A percentile compares a stretch with the other conserved stretches of the same genome.
Conservation (phyloP, 1,140 invertebrate genomes). For the Temnothorax longispinosus region DNA sequence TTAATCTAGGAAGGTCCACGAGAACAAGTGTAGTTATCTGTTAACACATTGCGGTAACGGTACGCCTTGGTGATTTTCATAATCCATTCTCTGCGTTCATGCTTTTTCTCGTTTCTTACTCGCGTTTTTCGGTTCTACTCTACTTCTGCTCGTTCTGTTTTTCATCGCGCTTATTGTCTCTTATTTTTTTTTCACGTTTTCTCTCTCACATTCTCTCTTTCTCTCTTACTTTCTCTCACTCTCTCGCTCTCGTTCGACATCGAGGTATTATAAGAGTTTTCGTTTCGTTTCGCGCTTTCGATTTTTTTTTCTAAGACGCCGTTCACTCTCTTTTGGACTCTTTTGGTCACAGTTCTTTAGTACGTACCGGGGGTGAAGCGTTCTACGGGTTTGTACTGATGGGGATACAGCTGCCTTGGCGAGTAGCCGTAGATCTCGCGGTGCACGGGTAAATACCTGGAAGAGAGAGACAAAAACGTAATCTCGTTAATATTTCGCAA, state of each 20-base stretch:
- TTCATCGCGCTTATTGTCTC: not conserved
- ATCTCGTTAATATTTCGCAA: not conserved
- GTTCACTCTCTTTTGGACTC: slow-evolving; percentile 68
- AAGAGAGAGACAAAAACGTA: slow-evolving; percentile 8
- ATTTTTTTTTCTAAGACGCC: slow-evolving; percentile 60
- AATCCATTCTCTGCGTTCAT: slow-evolving; percentile 52
- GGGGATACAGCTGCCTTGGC: slow-evolving; percentile 93
- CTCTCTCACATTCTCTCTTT: not conserved
- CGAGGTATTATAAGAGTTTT: slow-evolving; percentile 62
- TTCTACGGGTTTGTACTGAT: slow-evolving; percentile 92
- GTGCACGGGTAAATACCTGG: slow-evolving; percentile 92
- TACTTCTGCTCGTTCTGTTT: slow-evolving; percentile 7
- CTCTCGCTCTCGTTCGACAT: slow-evolving; percentile 60
- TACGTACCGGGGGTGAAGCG: slow-evolving; percentile 94
- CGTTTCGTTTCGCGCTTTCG: slow-evolving; percentile 73
- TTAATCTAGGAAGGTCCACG: slow-evolving; percentile 66
- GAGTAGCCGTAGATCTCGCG: slow-evolving; percentile 95
- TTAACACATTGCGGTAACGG: slow-evolving; percentile 53
- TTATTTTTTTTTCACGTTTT: not conserved
- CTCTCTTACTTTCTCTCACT: slow-evolving; percentile 2
- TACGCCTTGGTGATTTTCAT: slow-evolving; percentile 40
- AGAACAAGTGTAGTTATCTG: slow-evolving; percentile 63
- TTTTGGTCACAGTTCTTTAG: slow-evolving; percentile 81
- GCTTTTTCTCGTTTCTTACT: slow-evolving; percentile 40
- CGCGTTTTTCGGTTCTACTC: slow-evolving; percentile 21